Base-by-base conservation (phyloP, 1,140 invertebrate genomes). In the Ostrea denselamellosa region DNA sequence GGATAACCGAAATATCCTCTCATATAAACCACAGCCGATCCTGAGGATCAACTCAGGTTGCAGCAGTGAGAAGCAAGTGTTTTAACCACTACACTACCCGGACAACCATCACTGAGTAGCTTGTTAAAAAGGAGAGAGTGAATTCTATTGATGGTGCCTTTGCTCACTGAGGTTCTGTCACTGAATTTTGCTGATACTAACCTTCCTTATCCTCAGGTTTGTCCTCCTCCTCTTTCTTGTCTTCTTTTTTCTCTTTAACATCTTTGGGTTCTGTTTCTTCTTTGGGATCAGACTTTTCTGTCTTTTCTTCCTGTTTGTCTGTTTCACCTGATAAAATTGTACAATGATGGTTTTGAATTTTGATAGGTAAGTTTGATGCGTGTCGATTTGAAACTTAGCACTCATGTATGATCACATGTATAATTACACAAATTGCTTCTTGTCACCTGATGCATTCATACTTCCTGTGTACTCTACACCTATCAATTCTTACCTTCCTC, bases 381-480 rank as follows among this genome's bases (percentile, higher is more conserved):
- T 77, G 25, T 81, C 2, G 4, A 51, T 28, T 12, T 34, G 71
- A 28, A 25, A 19, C 7, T n/a, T 0, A 77, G 14, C 7, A n/a
- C n/a, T n/a, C n/a, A n/a, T n/a, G n/a, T n/a, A n/a, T n/a, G n/a
- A n/a, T n/a, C n/a, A n/a, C n/a, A 14, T 28, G 12, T 10, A 77
- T 77, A 28, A 44, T 19, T 77, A n/a, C 34, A 83, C 9, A 28
- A 9, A 52, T 19, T 52, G 8, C 17, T 28, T 51, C 34, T 51
- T n/a, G n/a, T 44, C 34, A 19, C 17, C 25, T 14, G 10, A 34
- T 9, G 19, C 25, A 81, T 12, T 81, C 8, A 52, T 5, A 83
- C n/a, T 53, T 8, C 44, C 51, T n/a, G 83, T 86, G 87, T 94
- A 89, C 84, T 95, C 94, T 82, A 94, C 93, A 53, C 94, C 87